Conservation (phyloP, 2,113 vertebrate species). For the Xenus cinereus region DNA sequence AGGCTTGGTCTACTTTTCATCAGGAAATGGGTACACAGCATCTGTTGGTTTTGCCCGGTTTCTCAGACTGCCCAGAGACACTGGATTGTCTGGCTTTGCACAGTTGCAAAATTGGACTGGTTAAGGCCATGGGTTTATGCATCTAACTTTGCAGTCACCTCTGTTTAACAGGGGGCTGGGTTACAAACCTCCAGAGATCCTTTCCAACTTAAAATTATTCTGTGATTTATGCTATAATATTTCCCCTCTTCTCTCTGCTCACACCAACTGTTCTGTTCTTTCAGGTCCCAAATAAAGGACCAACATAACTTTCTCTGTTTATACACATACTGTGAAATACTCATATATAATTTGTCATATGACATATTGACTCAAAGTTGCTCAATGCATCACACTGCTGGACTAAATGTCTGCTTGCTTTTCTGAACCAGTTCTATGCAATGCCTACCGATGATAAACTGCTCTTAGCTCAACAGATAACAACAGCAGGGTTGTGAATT, state of each 20-base stretch:
- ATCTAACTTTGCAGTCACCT: background rate
- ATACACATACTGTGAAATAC: background rate
- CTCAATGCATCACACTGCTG: background rate
- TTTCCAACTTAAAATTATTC: background rate
- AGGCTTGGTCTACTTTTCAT: background rate
- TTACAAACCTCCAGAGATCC: background rate
- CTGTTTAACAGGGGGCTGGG: background rate
- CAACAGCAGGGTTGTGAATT: background rate
- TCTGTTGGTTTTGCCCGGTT: background rate
- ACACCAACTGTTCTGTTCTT: background rate
- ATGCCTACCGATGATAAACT: background rate
- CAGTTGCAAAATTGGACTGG: background rate
- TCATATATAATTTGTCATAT: background rate
- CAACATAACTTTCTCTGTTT: background rate
- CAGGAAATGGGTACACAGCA: background rate
- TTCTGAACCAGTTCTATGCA: background rate
- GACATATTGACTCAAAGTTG: background rate
- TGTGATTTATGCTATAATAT: background rate
- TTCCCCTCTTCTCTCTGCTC: background rate
- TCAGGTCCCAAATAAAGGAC: background rate
- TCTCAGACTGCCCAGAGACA: background rate
- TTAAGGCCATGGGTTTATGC: background rate
- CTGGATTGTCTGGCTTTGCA: background rate
- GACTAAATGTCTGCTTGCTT: background rate
- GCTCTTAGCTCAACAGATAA: background rate